Evolutionary conservation across 2,113 vertebrate species (phyloP).

Genomic region (Oncorhynchus keta): DNA sequence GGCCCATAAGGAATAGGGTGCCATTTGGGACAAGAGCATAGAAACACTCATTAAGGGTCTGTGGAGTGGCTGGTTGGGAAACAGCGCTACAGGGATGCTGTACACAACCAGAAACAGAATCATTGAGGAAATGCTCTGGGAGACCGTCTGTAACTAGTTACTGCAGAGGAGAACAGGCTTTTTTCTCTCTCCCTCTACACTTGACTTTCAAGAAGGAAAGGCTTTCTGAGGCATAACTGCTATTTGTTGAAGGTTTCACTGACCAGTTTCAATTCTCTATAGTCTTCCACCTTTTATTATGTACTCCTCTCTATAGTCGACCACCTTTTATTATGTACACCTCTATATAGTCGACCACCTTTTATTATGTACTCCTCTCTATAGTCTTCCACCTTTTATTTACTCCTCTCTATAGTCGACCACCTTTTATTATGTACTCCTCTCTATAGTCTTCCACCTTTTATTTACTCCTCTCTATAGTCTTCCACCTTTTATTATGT

Average conservation of each 20-base stretch:
- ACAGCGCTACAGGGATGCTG: slow-evolving; percentile 33
- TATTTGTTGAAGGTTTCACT: slow-evolving; percentile 81
- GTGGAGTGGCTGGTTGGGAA: slow-evolving; percentile 15
- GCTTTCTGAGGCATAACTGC: slow-evolving; percentile 76
- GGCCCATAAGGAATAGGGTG: too few species aligned
- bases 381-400: too few species aligned
- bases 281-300: slow-evolving; percentile 78
- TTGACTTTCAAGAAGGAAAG: slow-evolving; percentile 68
- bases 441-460: too few species aligned
- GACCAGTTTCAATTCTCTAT: slow-evolving; percentile 70
- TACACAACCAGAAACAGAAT: slow-evolving; percentile 32
- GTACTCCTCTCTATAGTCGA: slow-evolving; percentile 45
- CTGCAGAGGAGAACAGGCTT: slow-evolving; percentile 28
- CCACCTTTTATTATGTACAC: too few species aligned
- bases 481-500: too few species aligned
- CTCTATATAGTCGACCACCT: too few species aligned
- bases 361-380: too few species aligned
- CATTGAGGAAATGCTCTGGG: slow-evolving; percentile 28
- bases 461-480: too few species aligned
- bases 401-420: too few species aligned
- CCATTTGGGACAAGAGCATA: slow-evolving; percentile 6
- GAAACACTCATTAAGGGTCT: slow-evolving; percentile 23
- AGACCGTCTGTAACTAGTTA: slow-evolving; percentile 55
- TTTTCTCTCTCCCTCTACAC: slow-evolving; percentile 51
- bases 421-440: too few species aligned